Evolutionary conservation across 2,113 vertebrate genomes (phyloP), one percentile per base, ranked within the genome.

Genomic region (Pardalotus punctatus): DNA sequence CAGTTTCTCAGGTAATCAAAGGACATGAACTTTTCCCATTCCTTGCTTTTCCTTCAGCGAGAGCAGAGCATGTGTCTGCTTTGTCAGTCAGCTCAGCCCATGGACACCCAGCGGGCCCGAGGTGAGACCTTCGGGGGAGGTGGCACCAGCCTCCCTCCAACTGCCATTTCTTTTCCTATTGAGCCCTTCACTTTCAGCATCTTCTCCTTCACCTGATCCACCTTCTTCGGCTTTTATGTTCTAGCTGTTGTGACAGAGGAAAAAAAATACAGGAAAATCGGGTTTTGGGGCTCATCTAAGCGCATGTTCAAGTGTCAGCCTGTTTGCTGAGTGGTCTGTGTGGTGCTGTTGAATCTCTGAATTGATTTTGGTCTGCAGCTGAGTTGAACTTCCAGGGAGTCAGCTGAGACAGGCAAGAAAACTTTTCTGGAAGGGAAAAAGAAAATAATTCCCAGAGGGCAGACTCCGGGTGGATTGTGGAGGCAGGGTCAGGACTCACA

Each of bases 91-190:
- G 42, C 62, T 71, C 14, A 61, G 77, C 58, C 72, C 5, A 0
- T 0, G 0, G 64, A 69, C 67, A 77, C 2, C 3, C 0, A 0
- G 64, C 1, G 0, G 19, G 40, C 64, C 31, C 8, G 12, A 67
- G 88, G 85, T 48, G 77, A 81, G 54, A 43, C 53, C 40, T 58
- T 15, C 3, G 27, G 43, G 53, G 65, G 18, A 67, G 65, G 6
- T 19, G 48, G 25, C 64, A 62, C 66, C 70, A 54, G 43, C 53
- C 73, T 18, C 35, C 51, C 47, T 45, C 50, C 28, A 64, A 67
- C 28, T 31, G 13, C 54, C 14, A 8, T 35, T 42, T 25, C 25
- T 66, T 58, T 21, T 66, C 35, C 43, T 66, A 5, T 13, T 29
- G 31, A 57, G 20, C 25, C 17, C 35, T 42, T 57, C 71, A 21